Percentiles rank a stretch among this genome's conserved stretches.
Evolutionary conservation across 2,113 vertebrate genomes (phyloP).

Genomic region (Corvus cornix): DNA sequence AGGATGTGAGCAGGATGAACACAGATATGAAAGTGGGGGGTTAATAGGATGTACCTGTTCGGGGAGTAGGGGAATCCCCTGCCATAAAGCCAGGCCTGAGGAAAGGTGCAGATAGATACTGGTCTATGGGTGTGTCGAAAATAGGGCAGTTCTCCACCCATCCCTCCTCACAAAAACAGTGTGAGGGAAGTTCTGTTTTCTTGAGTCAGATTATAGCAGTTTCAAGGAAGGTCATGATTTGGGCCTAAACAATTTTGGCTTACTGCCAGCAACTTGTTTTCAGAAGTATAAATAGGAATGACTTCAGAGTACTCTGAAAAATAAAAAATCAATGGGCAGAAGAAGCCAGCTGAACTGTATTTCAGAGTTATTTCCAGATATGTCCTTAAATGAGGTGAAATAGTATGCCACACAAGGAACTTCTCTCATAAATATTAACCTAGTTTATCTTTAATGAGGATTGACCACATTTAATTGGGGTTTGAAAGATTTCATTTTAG

Average conservation of each 20-base stretch:
- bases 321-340: slow-evolving; percentile 17
- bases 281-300: slow-evolving; percentile 25
- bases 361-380: neutral
- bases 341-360: neutral
- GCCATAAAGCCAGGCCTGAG: neutral
- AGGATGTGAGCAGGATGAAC: neutral
- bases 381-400: neutral
- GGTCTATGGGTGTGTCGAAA: neutral
- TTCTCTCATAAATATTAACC: slow-evolving; percentile 29
- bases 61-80: neutral
- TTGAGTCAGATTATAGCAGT: neutral
- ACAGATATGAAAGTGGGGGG: neutral
- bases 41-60: neutral
- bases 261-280: neutral
- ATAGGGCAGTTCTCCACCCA: slow-evolving; percentile 7
- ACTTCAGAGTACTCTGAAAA: slow-evolving; percentile 20
- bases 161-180: neutral
- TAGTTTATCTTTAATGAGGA: slow-evolving; percentile 37
- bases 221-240: slow-evolving; percentile 1
- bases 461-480: slow-evolving; percentile 18
- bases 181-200: neutral
- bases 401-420: neutral
- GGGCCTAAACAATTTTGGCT: slow-evolving; percentile 25
- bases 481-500: slow-evolving; percentile 21
- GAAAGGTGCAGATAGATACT: neutral